phyloP scores from a whole-genome alignment of 2,113 vertebrate species.

The Neoarius graeffei region DNA sequence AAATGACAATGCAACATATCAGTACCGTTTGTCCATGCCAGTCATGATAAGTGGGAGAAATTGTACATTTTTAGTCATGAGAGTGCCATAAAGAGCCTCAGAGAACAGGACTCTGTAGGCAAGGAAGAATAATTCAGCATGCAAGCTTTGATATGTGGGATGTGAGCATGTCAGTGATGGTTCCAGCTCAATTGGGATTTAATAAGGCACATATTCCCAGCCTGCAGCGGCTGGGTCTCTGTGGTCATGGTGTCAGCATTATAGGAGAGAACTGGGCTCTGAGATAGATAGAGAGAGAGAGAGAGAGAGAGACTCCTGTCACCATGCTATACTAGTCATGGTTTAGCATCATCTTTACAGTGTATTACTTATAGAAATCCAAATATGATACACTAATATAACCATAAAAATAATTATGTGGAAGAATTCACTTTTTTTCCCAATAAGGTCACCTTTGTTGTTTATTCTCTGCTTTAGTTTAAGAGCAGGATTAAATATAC shows the following conservation, averaged over 20 bases:
- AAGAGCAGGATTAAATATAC: background rate
- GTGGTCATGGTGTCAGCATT: constrained; percentile 26
- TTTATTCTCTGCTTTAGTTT: background rate
- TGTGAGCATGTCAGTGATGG: constrained; percentile 15
- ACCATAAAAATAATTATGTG: background rate
- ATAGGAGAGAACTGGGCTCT: background rate
- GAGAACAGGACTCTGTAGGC: constrained; percentile 14
- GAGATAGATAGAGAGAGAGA: background rate
- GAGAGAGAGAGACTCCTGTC: background rate
- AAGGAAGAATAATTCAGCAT: constrained; percentile 31
- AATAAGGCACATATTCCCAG: constrained; percentile 38
- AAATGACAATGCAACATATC: background rate
- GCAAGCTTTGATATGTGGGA: constrained; percentile 25
- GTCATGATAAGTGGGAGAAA: background rate
- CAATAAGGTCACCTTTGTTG: background rate
- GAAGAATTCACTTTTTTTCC: background rate
- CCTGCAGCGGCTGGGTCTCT: constrained; percentile 15
- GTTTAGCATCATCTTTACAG: background rate
- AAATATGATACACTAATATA: background rate
- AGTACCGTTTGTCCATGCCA: background rate
- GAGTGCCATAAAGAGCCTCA: background rate
- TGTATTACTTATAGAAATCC: background rate
- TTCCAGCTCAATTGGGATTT: constrained; percentile 18
- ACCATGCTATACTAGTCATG: background rate
- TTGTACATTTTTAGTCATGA: background rate